Evolutionary conservation across 2,888 invertebrate species (phyloP), one percentile per base, ranked within the genome.

Genomic region (Digitonthophagus gazella): DNA sequence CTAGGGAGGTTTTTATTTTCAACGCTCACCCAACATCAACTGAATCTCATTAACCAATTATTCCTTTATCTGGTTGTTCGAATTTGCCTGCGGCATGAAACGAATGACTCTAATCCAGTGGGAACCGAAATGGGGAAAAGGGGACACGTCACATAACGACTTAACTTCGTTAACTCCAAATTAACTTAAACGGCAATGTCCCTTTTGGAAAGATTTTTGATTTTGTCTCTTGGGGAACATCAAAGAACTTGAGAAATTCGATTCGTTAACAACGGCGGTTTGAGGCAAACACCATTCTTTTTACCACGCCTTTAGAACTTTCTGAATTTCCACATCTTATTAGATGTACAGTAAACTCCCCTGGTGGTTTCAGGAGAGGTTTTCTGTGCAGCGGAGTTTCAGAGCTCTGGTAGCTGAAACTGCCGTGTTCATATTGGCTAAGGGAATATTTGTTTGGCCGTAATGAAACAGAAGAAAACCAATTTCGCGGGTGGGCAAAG

Each of bases 401-500:
- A 8, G 28, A 44, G 28, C 8, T 11, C 18, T n/a, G 18, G 19
- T 19, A n/a, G 18, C 61, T 5, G 18, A 61, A 61, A 61, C 61
- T 20, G 57, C 57, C 61, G 61, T n/a, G 61, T 20, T 16, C 58
- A 58, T 61, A 61, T 61, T 61, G 61, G 16, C 61, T 61, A n/a
- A n/a, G 61, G 61, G 61, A 61, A 61, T 61, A 61, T 61, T 61
- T 61, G 61, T 61, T 61, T 61, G 61, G 61, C 18, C 61, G 18
- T 18, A 16, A 57, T 15, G 16, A 57, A 57, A 57, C 57, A 57
- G 16, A 57, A 57, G 57, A 57, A 57, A 44, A 57, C 57, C 57
- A 15, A 44, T 44, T 44, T 44, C 28, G 28, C 28, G 28, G 28
- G 8, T 44, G 28, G 28, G 28, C 28, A 44, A 44, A 44, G 28